A percentile compares a stretch with the other conserved stretches of the same genome.
Conservation (phyloP, 2,888 invertebrate genomes). For the Apamea sordens region DNA sequence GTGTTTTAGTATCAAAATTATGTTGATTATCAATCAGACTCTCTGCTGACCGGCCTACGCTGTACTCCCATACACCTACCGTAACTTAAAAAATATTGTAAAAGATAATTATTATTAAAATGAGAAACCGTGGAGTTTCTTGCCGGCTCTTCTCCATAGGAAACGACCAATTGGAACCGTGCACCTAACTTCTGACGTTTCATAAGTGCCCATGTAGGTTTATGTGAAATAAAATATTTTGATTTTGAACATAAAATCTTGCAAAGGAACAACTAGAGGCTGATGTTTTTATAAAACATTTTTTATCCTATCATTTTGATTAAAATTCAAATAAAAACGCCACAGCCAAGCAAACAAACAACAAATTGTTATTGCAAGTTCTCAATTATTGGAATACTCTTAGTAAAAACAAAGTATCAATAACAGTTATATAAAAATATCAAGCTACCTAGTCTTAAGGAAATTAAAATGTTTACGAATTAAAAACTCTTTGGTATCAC, state of each 20-base stretch:
- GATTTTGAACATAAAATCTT: not conserved
- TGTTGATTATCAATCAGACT: no score
- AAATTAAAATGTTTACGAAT: constrained; percentile 66
- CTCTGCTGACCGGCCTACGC: no score
- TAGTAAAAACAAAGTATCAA: constrained; percentile 63
- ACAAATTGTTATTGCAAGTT: constrained; percentile 20
- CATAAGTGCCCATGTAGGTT: no score
- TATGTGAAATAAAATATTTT: not conserved
- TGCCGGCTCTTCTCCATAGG: no score
- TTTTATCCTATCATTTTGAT: not conserved
- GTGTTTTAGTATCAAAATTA: no score
- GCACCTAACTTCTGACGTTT: no score
- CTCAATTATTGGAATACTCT: constrained; percentile 52
- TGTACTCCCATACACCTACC: no score
- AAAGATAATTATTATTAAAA: no score
- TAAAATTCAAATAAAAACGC: not conserved
- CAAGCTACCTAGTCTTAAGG: constrained; percentile 45
- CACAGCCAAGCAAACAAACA: constrained; percentile 22
- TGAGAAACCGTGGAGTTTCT: no score
- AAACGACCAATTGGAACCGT: no score
- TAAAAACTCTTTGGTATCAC: constrained; percentile 65
- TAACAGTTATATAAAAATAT: constrained; percentile 57
- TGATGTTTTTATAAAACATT: not conserved
- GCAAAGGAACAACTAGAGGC: not conserved
- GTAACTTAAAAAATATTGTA: no score